Evolutionary conservation across 1,140 invertebrate genomes (phyloP).

Genomic region (Pogonomyrmex californicus): DNA sequence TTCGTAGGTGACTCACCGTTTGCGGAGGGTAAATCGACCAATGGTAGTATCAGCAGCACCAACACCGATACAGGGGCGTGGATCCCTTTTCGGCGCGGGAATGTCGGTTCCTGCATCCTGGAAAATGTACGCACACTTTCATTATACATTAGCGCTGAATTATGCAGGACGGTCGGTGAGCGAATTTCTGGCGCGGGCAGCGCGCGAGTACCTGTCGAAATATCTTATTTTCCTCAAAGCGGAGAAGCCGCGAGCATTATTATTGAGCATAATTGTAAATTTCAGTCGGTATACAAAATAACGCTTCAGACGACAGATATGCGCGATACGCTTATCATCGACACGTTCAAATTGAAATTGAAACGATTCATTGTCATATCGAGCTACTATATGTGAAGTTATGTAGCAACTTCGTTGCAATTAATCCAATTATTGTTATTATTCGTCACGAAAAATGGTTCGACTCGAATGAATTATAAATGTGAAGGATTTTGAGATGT

Average conservation of each 20-base stretch:
- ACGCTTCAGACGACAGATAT: not conserved
- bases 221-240: not conserved
- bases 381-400: not conserved
- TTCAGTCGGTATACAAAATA: not conserved
- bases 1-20: constrained; percentile 83
- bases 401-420: not conserved
- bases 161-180: not conserved
- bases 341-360: not conserved
- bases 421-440: not conserved
- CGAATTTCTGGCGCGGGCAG: not conserved
- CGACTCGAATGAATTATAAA: not conserved
- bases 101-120: constrained; percentile 84
- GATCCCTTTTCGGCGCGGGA: constrained; percentile 79
- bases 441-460: not conserved
- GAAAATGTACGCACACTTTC: constrained; percentile 75
- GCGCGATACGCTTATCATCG: not conserved
- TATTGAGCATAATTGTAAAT: constrained; percentile 14
- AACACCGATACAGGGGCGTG: constrained; percentile 78
- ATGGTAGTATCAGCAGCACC: constrained; percentile 76
- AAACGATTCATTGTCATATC: not conserved
- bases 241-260: not conserved
- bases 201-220: not conserved
- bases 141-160: constrained; percentile 13
- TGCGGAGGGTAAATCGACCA: constrained; percentile 78
- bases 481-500: not conserved